Evolutionary conservation across 2,888 invertebrate genomes (phyloP).

Genomic region (Heterodera filipjevi): DNA sequence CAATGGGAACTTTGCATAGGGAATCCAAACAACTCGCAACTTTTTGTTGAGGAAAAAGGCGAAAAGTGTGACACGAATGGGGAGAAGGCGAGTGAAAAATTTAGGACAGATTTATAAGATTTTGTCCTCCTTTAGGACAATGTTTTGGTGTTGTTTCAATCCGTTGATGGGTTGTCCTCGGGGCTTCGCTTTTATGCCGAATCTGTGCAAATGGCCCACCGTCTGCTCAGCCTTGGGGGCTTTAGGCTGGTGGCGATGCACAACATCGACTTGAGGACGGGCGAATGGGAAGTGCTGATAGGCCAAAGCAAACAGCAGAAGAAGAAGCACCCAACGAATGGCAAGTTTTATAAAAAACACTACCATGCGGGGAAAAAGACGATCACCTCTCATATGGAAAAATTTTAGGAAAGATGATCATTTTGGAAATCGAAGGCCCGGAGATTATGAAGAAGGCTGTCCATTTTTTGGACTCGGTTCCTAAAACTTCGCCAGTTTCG

Average conservation of each 20-base stretch:
- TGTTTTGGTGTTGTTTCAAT: slow-evolving; percentile 23
- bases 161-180: not conserved
- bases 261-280: slow-evolving; percentile 34
- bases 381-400: not conserved
- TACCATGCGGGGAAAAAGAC: not conserved
- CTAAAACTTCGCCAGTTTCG: not conserved
- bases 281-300: slow-evolving; percentile 36
- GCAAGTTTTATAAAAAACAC: not conserved
- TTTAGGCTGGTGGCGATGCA: slow-evolving; percentile 33
- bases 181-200: slow-evolving; percentile 18
- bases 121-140: slow-evolving; percentile 21
- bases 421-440: slow-evolving; percentile 16
- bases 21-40: slow-evolving; percentile 11
- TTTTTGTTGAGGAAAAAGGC: slow-evolving; percentile 9
- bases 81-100: not conserved
- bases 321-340: not conserved
- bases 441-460: not conserved
- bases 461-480: not conserved
- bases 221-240: not conserved
- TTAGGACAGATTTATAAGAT: not conserved
- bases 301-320: slow-evolving; percentile 31
- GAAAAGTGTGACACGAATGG: not conserved
- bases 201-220: slow-evolving; percentile 4
- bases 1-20: slow-evolving; percentile 30
- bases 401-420: slow-evolving; percentile 19